These are phyloP conservation scores for Genyomyrus donnyi DNA, from an alignment of 2,113 vertebrate genomes.

Conservation along the genomic window DNA sequence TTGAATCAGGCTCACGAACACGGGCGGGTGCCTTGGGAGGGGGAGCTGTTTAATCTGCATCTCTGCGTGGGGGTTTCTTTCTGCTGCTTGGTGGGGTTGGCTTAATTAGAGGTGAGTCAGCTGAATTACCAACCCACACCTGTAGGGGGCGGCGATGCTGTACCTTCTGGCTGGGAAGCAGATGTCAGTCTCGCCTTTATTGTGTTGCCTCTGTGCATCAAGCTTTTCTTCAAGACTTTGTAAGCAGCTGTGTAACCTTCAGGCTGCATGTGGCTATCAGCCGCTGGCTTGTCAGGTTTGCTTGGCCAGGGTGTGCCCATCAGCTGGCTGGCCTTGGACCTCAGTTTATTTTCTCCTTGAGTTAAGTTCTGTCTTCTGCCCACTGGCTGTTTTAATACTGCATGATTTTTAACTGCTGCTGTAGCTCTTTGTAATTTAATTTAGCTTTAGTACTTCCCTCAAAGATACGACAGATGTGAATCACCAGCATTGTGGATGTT, in stretches of 20 bases:
- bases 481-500: not conserved
- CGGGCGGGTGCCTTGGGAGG: not conserved
- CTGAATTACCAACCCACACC: not conserved
- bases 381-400: not conserved
- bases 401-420: not conserved
- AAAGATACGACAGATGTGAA: not conserved
- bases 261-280: not conserved
- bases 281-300: not conserved
- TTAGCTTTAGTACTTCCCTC: not conserved
- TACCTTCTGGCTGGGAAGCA: not conserved
- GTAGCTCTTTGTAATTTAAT: not conserved
- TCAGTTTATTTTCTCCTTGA: not conserved
- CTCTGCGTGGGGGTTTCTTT: not conserved
- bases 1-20: not conserved
- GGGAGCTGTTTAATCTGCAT: not conserved
- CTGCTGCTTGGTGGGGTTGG: not conserved
- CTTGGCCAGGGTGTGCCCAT: not conserved
- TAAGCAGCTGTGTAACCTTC: not conserved
- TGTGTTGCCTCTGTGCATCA: not conserved
- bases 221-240: not conserved
- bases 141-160: not conserved
- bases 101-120: slow-evolving; percentile 8
- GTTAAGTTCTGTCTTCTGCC: not conserved
- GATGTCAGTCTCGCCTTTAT: not conserved
- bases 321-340: not conserved